Evolutionary conservation across 2,113 vertebrate genomes (phyloP).

Genomic region (Oryzias celebensis): DNA sequence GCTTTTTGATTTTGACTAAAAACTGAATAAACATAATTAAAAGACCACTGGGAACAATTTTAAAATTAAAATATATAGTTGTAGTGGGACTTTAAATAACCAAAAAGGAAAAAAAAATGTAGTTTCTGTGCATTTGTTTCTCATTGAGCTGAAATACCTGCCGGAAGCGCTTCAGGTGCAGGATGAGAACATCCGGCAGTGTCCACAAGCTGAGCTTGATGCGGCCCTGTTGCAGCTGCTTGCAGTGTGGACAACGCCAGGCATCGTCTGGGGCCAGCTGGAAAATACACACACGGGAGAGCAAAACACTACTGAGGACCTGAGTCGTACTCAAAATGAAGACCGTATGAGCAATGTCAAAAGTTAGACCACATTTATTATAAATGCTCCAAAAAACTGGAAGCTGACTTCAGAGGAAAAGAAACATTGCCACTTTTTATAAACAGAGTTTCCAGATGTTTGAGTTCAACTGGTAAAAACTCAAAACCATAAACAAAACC

Average conservation of each 20-base stretch:
- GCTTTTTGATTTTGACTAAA: too few species aligned
- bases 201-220: conserved; percentile 98
- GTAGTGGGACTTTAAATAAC: too few species aligned
- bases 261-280: conserved; percentile 96
- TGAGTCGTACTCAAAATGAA: conserved; percentile 33
- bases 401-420: conserved; percentile 37
- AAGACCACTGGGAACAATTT: too few species aligned
- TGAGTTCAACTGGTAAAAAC: conserved; percentile 5
- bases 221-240: conserved; percentile 96
- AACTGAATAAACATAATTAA: too few species aligned
- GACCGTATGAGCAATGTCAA: conserved; percentile 12
- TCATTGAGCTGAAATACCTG: conserved; percentile 78
- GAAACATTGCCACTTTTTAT: conserved; percentile 22
- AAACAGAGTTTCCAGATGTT: conserved; percentile 8
- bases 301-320: conserved; percentile 38
- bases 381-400: conserved; percentile 24
- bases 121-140: background rate
- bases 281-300: conserved; percentile 38
- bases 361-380: conserved; percentile 50
- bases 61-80: too few species aligned
- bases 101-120: too few species aligned
- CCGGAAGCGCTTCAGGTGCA: conserved; percentile 95
- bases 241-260: conserved; percentile 97
- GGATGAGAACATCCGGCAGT: conserved; percentile 93
- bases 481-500: background rate